Conservation (phyloP, 2,888 invertebrate species). For the Nesidiocoris tenuis region DNA sequence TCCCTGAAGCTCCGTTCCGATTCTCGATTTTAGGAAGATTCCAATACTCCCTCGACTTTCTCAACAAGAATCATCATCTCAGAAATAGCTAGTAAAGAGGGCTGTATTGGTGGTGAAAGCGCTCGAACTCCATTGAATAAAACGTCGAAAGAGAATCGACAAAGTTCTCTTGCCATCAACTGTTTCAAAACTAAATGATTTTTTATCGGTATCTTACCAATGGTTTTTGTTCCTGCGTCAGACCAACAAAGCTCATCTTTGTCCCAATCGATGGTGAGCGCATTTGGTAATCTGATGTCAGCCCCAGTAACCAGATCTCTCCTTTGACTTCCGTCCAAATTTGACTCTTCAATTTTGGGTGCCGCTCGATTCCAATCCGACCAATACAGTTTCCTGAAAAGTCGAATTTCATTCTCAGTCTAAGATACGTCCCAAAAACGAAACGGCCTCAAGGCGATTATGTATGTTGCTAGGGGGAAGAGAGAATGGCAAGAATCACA, state of each 20-base stretch:
- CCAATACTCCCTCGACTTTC: too few relatives aligned
- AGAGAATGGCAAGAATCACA: neutral
- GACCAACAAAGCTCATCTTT: conserved; percentile 90
- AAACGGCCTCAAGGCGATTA: neutral
- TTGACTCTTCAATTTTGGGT: conserved; percentile 92
- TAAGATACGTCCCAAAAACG: conserved; percentile 5
- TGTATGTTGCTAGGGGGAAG: neutral
- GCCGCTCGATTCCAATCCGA: conserved; percentile 90
- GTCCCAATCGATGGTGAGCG: conserved; percentile 81
- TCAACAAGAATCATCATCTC: too few relatives aligned
- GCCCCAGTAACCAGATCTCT: conserved; percentile 66
- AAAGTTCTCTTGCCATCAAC: too few relatives aligned
- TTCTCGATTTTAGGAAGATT: too few relatives aligned
- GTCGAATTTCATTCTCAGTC: too few relatives aligned
- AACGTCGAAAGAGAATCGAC: too few relatives aligned
- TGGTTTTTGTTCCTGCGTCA: conserved; percentile 77
- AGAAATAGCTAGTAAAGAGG: too few relatives aligned
- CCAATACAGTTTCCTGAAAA: conserved; percentile 90
- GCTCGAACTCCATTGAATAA: too few relatives aligned
- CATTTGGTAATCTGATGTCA: conserved; percentile 84
- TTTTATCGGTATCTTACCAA: too few relatives aligned
- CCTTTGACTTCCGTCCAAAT: conserved; percentile 86
- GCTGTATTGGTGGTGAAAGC: too few relatives aligned
- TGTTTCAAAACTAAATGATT: too few relatives aligned
- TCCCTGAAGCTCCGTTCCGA: too few relatives aligned